Evolutionary conservation across 2,797 vertebrate genomes (phyloP).

Genomic region (Anabas testudineus): DNA sequence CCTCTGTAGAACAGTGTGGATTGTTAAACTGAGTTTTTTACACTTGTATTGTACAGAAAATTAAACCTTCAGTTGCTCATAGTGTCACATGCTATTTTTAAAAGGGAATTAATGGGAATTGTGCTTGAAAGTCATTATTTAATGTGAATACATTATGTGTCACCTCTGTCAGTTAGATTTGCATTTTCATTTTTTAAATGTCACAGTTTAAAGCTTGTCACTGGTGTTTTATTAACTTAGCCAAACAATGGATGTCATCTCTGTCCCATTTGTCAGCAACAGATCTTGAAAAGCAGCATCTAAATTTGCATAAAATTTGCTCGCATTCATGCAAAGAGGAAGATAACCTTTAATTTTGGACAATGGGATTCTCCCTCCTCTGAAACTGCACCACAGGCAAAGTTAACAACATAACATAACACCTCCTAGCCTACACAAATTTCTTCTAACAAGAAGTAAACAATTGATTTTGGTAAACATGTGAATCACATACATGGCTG

Average conservation of each 20-base stretch:
- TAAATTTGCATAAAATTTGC: conserved; percentile 3
- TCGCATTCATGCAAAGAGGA: not conserved
- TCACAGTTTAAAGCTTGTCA: conserved; percentile 18
- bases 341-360: not conserved
- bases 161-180: conserved; percentile 34
- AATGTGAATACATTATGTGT: conserved; percentile 24
- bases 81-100: conserved; percentile 12
- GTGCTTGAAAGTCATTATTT: conserved; percentile 40
- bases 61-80: not conserved
- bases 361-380: not conserved
- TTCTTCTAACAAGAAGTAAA: not conserved
- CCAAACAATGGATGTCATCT: conserved; percentile 4
- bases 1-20: not conserved
- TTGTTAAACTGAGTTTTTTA: conserved; percentile 5
- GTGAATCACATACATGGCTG: too few species aligned
- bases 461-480: not conserved
- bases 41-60: conserved; percentile 10
- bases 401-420: not conserved
- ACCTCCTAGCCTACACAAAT: too few species aligned
- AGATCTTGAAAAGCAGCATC: conserved; percentile 1
- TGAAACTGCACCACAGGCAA: not conserved
- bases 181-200: conserved; percentile 46
- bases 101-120: conserved; percentile 12
- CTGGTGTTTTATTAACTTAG: conserved; percentile 17
- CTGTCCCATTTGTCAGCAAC: not conserved